Conservation (phyloP, 2,797 vertebrate species). For the Chelmon rostratus region DNA sequence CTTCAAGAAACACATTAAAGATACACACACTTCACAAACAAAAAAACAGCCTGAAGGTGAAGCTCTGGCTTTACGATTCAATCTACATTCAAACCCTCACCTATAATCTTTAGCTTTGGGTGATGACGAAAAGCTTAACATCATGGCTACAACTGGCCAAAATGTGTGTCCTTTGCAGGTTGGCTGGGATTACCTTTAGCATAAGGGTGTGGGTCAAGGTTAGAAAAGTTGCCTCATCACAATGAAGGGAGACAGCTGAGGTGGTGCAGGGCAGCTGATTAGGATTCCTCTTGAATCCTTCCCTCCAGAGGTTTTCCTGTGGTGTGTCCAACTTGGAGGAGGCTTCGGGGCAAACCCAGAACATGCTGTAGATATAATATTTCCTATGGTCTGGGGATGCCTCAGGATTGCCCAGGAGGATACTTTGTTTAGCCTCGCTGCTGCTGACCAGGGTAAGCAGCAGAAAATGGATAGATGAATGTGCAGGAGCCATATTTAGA, state of each 20-base stretch:
- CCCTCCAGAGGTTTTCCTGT: background rate
- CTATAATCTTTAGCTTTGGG: too few relatives aligned
- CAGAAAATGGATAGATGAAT: background rate
- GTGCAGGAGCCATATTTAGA: background rate
- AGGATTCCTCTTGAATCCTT: background rate
- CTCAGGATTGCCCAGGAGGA: background rate
- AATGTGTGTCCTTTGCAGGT: background rate
- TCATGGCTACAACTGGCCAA: too few relatives aligned
- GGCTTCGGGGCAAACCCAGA: background rate
- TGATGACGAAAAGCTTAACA: too few relatives aligned
- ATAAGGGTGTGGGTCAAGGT: background rate
- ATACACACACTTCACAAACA: background rate
- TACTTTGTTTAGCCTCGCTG: background rate
- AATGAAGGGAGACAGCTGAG: background rate
- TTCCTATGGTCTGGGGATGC: background rate
- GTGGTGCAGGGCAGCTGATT: background rate
- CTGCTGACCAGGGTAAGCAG: too few relatives aligned
- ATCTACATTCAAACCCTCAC: too few relatives aligned
- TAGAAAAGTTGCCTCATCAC: background rate
- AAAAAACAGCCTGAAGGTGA: too few relatives aligned
- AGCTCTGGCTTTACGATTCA: too few relatives aligned
- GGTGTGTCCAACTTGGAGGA: background rate
- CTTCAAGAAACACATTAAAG: background rate
- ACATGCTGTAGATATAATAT: background rate
- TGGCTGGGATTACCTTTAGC: background rate